Percentiles rank a stretch among this genome's conserved stretches.
phyloP scores from a whole-genome alignment of 2,797 vertebrate genomes.

The Schizothorax lantsangensis region DNA sequence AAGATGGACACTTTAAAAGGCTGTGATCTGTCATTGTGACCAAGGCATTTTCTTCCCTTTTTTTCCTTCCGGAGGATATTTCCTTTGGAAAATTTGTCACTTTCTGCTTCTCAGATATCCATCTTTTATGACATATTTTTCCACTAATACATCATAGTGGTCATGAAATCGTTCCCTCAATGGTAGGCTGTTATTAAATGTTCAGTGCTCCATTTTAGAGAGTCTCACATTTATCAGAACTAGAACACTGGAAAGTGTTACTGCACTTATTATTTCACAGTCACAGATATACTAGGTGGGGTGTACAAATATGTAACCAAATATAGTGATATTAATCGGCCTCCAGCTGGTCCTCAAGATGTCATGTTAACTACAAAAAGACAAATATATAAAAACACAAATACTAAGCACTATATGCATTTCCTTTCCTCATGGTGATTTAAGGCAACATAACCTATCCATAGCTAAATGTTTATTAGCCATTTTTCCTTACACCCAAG shows the following conservation, averaged over 20 bases:
- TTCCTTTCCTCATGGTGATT: background rate
- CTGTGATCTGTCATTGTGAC: slow-evolving; percentile 60
- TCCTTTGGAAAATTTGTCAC: slow-evolving; percentile 52
- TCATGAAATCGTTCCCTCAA: slow-evolving; percentile 32
- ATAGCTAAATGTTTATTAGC: background rate
- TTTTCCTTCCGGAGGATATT: slow-evolving; percentile 39
- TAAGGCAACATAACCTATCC: background rate
- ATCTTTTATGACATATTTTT: slow-evolving; percentile 54
- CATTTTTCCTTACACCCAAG: background rate
- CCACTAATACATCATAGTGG: slow-evolving; percentile 40
- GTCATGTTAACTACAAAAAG: slow-evolving; percentile 18
- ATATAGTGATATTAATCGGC: slow-evolving; percentile 16
- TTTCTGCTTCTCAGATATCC: slow-evolving; percentile 54
- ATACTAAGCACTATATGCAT: background rate
- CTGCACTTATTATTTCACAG: slow-evolving; percentile 23
- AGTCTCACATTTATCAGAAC: slow-evolving; percentile 19
- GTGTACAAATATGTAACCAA: slow-evolving; percentile 7
- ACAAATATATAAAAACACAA: background rate
- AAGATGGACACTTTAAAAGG: slow-evolving; percentile 52
- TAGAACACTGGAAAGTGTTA: slow-evolving; percentile 14
- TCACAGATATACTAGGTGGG: slow-evolving; percentile 15
- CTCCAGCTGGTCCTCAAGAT: slow-evolving; percentile 18
- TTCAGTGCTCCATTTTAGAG: slow-evolving; percentile 31
- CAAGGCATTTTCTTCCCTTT: slow-evolving; percentile 59
- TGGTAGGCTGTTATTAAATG: slow-evolving; percentile 43